Base-by-base conservation (phyloP, 2,888 invertebrate genomes). In the Drepanosiphum platanoidis region DNA sequence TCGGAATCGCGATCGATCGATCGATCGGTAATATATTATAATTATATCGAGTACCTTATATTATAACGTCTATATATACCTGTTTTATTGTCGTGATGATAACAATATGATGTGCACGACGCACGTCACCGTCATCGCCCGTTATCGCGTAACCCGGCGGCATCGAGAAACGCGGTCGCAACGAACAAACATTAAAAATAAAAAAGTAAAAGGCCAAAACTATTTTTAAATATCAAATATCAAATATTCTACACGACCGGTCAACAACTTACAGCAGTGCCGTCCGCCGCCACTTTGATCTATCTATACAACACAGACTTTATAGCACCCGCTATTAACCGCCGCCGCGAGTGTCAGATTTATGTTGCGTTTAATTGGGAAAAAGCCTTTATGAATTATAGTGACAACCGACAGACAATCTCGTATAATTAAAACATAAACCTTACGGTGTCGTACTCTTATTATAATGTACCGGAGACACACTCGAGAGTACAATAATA, bases 341-440 rank as follows among this genome's bases (percentile, higher is more conserved):
- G 34, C 52, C 13, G 22, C 27, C 22, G 34, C 61, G 77, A 15
- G 39, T 39, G 61, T 36, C 75, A 75, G 61, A 77, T 77, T 77
- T 77, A 39, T 64, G 58, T 58, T 18, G 36, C 30, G 61, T 5
- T 30, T 61, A 61, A 61, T 77, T 61, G 36, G 61, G 27, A 11
- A 22, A 39, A 77, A 77, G 13, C 27, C n/a, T 52, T 75, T 36
- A 61, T 39, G 58, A 61, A 77, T 61, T 36, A 61, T 77, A 27
- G 39, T 30, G 77, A 61, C 30, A 30, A 64, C 77, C 30, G 77
- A 39, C 36, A 36, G 61, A 61, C 61, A 77, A 27, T 58, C 7
- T 11, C 75, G 75, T 58, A n/a, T n/a, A 74, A 46, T 30, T 22
- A 52, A 52, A 52, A 52, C 22, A 22, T 52, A 52, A 52, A 22